Conservation (phyloP, 1,140 invertebrate genomes). For the Chrysomallon squamiferum region DNA sequence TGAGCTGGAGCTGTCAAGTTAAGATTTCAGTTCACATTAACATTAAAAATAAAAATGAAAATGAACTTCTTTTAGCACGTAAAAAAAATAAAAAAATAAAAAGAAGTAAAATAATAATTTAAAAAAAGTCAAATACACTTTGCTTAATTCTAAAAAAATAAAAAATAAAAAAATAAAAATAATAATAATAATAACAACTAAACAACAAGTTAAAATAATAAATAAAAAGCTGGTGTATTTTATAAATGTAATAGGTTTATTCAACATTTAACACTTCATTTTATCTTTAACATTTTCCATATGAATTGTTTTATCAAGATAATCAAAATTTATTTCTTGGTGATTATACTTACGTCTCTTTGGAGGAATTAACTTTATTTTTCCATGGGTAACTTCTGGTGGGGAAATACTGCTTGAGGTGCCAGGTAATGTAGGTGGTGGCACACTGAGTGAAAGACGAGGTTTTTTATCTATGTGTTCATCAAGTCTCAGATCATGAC, state of each 20-base stretch:
- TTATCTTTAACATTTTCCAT: too few relatives aligned
- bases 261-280: too few relatives aligned
- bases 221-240: too few relatives aligned
- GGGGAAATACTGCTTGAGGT: slow-evolving; percentile 19
- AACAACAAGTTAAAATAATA: too few relatives aligned
- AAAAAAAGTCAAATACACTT: neutral
- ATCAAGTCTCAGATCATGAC: slow-evolving; percentile 21
- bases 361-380: slow-evolving; percentile 82
- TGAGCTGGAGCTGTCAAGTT: slow-evolving; percentile 39
- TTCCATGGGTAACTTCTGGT: slow-evolving; percentile 50
- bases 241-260: too few relatives aligned
- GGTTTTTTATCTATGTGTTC: slow-evolving; percentile 75
- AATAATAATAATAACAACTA: too few relatives aligned
- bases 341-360: slow-evolving; percentile 94
- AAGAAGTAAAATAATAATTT: neutral
- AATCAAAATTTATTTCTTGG: too few relatives aligned
- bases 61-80: neutral
- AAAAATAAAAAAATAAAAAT: too few relatives aligned
- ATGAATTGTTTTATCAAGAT: too few relatives aligned
- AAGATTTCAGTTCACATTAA: too few relatives aligned
- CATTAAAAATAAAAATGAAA: too few relatives aligned
- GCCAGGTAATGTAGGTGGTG: slow-evolving; percentile 10
- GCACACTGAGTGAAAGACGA: slow-evolving; percentile 65
- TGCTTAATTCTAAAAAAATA: neutral
- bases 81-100: too few relatives aligned